These are phyloP conservation scores for Ptychoptera contaminata DNA, from an alignment of 2,888 invertebrate genomes.

Conservation along the genomic window DNA sequence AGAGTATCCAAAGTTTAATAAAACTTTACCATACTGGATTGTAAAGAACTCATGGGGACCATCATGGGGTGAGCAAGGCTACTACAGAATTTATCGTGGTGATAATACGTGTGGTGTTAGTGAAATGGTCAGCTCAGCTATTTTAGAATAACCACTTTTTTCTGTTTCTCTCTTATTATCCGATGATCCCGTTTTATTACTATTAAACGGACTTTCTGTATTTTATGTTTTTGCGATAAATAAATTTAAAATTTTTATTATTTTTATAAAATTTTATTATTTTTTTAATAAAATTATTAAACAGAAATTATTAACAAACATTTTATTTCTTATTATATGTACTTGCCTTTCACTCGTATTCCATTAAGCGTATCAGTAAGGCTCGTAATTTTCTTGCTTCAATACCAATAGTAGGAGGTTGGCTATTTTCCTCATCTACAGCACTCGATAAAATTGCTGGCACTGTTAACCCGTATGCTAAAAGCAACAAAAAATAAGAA, in stretches of 20 bases:
- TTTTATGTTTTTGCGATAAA: neutral
- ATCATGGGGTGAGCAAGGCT: constrained; percentile 87
- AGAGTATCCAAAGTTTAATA: constrained; percentile 68
- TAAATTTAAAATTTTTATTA: neutral
- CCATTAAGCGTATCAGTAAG: constrained; percentile 25
- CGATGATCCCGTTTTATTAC: neutral
- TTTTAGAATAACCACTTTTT: constrained; percentile 38
- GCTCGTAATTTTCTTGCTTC: constrained; percentile 27
- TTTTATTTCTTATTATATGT: neutral
- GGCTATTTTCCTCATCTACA: constrained; percentile 22
- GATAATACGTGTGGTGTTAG: constrained; percentile 88
- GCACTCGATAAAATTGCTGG: constrained; percentile 24
- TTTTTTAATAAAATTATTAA: too few relatives aligned
- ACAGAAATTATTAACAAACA: neutral
- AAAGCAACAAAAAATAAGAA: constrained; percentile 2
- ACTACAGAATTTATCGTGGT: constrained; percentile 86
- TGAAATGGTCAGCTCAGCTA: constrained; percentile 75
- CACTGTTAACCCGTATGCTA: constrained; percentile 25
- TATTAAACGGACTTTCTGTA: neutral
- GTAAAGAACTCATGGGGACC: constrained; percentile 92
- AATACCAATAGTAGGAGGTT: constrained; percentile 27
- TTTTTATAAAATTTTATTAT: neutral
- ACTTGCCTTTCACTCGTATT: constrained; percentile 20
- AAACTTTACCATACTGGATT: constrained; percentile 75
- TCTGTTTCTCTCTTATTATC: neutral